Conservation (phyloP, 2,113 vertebrate genomes). For the Sclerurus mexicanus region DNA sequence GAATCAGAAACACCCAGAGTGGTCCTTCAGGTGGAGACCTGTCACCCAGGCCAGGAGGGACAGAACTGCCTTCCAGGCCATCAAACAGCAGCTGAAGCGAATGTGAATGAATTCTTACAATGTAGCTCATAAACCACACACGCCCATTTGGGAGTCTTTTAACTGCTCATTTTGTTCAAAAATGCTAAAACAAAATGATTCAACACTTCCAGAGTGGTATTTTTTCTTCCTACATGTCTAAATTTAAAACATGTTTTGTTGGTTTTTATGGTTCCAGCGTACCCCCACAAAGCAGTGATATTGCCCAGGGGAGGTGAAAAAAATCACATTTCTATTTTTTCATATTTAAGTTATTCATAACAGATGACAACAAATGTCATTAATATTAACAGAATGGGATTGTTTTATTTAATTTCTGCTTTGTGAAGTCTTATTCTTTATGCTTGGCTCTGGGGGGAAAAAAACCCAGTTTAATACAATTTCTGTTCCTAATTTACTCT, state of each 20-base stretch:
- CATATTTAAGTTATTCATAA: background rate
- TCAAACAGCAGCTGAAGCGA: background rate
- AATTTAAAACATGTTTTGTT: background rate
- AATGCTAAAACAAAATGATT: background rate
- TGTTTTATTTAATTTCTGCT: background rate
- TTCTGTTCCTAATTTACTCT: background rate
- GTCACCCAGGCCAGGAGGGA: background rate
- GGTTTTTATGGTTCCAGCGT: background rate
- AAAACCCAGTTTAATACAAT: background rate
- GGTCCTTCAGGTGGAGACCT: background rate
- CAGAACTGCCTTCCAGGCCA: background rate
- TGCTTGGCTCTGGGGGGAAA: background rate
- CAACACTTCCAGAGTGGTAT: background rate
- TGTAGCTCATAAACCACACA: background rate
- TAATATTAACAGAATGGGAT: background rate
- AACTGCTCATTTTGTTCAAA: background rate
- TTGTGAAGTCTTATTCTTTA: background rate
- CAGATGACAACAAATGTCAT: background rate
- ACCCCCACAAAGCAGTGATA: background rate
- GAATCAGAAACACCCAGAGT: background rate
- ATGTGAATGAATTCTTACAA: fast-evolving
- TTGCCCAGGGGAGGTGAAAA: background rate
- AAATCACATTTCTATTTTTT: background rate
- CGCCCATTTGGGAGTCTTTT: background rate
- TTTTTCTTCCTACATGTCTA: fast-evolving